Evolutionary conservation across 2,888 invertebrate genomes (phyloP).

Genomic region (Muschampia plurimacula): DNA sequence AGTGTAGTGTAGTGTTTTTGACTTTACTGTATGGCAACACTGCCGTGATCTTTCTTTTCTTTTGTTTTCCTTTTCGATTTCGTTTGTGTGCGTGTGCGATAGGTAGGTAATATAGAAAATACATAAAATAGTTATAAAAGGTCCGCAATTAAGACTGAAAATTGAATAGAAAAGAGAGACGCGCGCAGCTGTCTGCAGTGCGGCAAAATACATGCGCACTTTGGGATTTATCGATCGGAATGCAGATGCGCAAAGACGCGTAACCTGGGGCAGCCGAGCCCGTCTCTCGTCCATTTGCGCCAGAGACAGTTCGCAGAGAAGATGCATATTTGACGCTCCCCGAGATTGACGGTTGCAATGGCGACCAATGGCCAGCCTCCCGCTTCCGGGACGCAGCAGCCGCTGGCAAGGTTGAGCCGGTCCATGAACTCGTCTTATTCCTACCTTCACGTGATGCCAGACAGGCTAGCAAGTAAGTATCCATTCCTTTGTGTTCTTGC

Average conservation of each 20-base stretch:
- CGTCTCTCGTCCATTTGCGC: not conserved
- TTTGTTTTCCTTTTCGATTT: too few relatives aligned
- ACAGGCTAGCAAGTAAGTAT: not conserved
- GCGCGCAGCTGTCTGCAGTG: not conserved
- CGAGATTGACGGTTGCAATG: not conserved
- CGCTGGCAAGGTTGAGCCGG: not conserved
- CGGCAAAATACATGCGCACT: not conserved
- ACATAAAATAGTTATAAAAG: too few relatives aligned
- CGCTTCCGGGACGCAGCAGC: not conserved
- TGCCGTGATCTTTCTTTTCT: too few relatives aligned
- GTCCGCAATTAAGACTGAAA: too few relatives aligned
- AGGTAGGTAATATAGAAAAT: too few relatives aligned
- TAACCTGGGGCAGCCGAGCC: not conserved
- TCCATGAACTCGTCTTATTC: not conserved
- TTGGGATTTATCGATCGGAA: not conserved
- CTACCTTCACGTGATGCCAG: not conserved
- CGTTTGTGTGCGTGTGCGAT: too few relatives aligned
- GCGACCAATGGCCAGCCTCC: not conserved
- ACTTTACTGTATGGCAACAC: too few relatives aligned
- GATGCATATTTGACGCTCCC: not conserved
- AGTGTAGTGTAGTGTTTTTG: too few relatives aligned
- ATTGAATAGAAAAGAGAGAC: not conserved
- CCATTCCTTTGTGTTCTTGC: not conserved
- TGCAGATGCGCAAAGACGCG: slow-evolving; percentile 2
- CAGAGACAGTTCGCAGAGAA: not conserved